Evolutionary conservation across 2,113 vertebrate genomes (phyloP), one percentile per base, ranked within the genome.

Genomic region (Leptodactylus fuscus): DNA sequence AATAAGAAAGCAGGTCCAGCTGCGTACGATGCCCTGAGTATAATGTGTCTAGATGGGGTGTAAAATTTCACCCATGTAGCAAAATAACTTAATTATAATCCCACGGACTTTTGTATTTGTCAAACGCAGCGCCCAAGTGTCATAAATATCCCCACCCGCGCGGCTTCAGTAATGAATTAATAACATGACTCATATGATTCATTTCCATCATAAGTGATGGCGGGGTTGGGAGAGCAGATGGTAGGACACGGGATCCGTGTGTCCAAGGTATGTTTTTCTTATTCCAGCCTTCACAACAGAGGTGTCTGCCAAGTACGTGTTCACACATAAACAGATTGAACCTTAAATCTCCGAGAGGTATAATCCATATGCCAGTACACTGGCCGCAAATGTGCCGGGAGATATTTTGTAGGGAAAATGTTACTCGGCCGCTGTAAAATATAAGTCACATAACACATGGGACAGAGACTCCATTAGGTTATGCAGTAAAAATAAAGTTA

Each of bases 61-160:
- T 91, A 90, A 91, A 88, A 90, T 92, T 91, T 89, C 91, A 89
- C 90, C 89, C 90, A 89, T 89, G 48, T 80, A 86, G 83, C 89
- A 87, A 76, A 55, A 75, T 89, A 87, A 24, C 81, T 88, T 62
- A 60, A 83, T 83, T 62, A 46, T 83, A 75, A 83, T 83, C 82
- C 70, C 74, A 29, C 4, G 70, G 71, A 83, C 36, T 65, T 70
- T 83, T 65, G 51, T 55, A 75, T 83, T 83, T 83, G 82, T 83
- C 82, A 83, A 75, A 83, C 70, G 76, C 48, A 29, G 71, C n/a
- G 16, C 51, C 69, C 44, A 75, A 48, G 82, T 83, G 70, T 73
- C 82, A 75, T 83, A 83, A 83, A 83, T 75, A 75, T 83, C 62
- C 44, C 82, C 44, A 51, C 58, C 36, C 49, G 15, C 32, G 69